phyloP scores from a whole-genome alignment of 2,113 vertebrate species.

The Polypterus bichir region DNA sequence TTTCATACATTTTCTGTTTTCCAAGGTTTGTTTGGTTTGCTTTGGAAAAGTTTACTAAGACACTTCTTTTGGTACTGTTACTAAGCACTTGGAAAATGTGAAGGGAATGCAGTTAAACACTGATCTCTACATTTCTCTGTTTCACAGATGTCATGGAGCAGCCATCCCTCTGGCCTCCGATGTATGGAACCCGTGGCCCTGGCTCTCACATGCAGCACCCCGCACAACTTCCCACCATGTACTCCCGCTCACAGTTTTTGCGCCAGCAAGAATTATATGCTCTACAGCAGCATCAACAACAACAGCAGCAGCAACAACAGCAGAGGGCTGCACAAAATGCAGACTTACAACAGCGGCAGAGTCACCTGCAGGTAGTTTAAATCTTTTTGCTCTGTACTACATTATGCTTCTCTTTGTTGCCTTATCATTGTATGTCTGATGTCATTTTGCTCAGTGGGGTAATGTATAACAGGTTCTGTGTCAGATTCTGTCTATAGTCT shows the following conservation, averaged over 20 bases:
- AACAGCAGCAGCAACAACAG: constrained; percentile 52
- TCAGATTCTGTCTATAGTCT: too few relatives aligned
- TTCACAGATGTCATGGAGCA: constrained; percentile 87
- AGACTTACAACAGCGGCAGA: constrained; percentile 49
- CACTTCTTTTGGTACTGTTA: too few relatives aligned
- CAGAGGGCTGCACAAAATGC: constrained; percentile 49
- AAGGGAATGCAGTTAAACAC: too few relatives aligned
- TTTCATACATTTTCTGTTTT: too few relatives aligned
- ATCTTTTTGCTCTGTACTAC: too few relatives aligned
- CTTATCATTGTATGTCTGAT: not conserved
- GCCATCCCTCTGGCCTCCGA: constrained; percentile 84
- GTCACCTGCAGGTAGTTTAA: constrained; percentile 28
- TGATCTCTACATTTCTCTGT: constrained; percentile 1
- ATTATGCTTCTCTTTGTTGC: not conserved
- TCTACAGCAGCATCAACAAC: constrained; percentile 75
- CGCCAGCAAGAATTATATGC: constrained; percentile 87
- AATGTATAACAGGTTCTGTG: too few relatives aligned
- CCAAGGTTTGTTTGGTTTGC: too few relatives aligned
- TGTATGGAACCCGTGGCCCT: constrained; percentile 76
- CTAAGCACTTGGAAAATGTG: too few relatives aligned
- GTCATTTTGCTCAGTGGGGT: too few relatives aligned
- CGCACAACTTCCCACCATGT: constrained; percentile 66
- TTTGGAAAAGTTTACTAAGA: too few relatives aligned
- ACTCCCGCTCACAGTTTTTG: constrained; percentile 83
- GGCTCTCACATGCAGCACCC: constrained; percentile 84